A percentile compares a stretch with the other conserved stretches of the same genome.
phyloP scores from a whole-genome alignment of 2,797 vertebrate genomes.

The Sebastes goodei region DNA sequence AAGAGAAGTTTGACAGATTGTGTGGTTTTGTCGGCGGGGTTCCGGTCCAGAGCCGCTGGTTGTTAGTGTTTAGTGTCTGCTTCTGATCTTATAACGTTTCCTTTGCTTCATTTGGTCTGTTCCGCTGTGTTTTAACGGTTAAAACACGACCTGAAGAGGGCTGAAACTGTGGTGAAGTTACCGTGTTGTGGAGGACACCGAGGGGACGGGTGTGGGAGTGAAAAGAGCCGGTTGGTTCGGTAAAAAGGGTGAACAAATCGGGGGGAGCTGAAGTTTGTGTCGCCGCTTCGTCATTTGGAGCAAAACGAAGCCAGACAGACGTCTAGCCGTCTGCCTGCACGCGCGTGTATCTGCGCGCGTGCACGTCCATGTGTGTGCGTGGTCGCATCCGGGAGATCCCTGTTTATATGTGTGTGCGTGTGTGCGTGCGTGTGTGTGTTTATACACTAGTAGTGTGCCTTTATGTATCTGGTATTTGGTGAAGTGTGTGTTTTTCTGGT shows the following conservation, averaged over 20 bases:
- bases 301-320: slow-evolving; percentile 66
- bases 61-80: not conserved
- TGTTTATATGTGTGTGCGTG: slow-evolving; percentile 3
- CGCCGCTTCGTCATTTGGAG: slow-evolving; percentile 62
- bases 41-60: not conserved
- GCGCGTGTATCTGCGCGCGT: not conserved
- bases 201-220: not conserved
- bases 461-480: too few species aligned
- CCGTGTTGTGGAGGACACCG: accelerated
- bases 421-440: not conserved
- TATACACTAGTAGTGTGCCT: too few species aligned
- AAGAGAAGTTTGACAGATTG: not conserved
- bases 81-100: not conserved
- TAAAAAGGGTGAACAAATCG: not conserved
- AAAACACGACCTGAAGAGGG: not conserved
- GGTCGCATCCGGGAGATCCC: slow-evolving; percentile 58
- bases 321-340: slow-evolving; percentile 50
- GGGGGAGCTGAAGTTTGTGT: slow-evolving; percentile 41
- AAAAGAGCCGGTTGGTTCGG: not conserved
- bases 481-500: too few species aligned
- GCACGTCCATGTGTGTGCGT: slow-evolving; percentile 31
- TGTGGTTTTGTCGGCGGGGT: not conserved
- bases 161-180: not conserved
- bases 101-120: not conserved
- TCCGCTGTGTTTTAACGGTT: not conserved